Evolutionary conservation across 2,888 invertebrate genomes (phyloP).

Genomic region (Chalcis sispes): DNA sequence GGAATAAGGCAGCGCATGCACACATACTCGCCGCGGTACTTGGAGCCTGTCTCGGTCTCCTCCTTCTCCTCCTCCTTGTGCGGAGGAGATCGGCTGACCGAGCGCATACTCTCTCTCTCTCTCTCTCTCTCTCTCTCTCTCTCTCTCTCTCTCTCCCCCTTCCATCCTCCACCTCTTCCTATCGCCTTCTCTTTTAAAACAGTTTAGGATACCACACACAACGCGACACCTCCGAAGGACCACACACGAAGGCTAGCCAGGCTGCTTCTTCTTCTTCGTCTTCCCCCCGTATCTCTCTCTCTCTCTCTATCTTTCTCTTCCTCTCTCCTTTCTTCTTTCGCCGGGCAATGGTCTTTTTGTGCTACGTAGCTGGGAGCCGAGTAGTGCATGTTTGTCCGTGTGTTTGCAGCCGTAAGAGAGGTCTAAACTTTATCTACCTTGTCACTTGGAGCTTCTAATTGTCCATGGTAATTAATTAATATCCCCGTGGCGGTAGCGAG

Average conservation of each 20-base stretch:
- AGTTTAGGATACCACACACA: conserved; percentile 74
- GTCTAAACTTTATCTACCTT: conserved; percentile 54
- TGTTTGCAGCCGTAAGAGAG: conserved; percentile 34
- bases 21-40: too few relatives aligned
- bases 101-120: background rate
- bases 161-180: background rate
- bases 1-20: too few relatives aligned
- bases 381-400: too few relatives aligned
- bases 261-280: conserved; percentile 45
- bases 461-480: conserved; percentile 56
- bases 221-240: conserved; percentile 75
- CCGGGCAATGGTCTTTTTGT: conserved; percentile 26
- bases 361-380: too few relatives aligned
- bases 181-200: conserved; percentile 62
- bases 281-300: conserved; percentile 55
- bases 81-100: conserved; percentile 29
- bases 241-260: conserved; percentile 73
- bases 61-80: too few relatives aligned
- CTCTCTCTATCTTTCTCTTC: conserved; percentile 44
- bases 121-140: background rate
- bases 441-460: conserved; percentile 54
- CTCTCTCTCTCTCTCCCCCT: background rate
- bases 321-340: conserved; percentile 58
- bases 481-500: conserved; percentile 14
- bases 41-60: too few relatives aligned